A percentile compares a stretch with the other conserved stretches of the same genome.
Evolutionary conservation across 2,888 invertebrate genomes (phyloP).

Genomic region (Xestia c-nigrum): DNA sequence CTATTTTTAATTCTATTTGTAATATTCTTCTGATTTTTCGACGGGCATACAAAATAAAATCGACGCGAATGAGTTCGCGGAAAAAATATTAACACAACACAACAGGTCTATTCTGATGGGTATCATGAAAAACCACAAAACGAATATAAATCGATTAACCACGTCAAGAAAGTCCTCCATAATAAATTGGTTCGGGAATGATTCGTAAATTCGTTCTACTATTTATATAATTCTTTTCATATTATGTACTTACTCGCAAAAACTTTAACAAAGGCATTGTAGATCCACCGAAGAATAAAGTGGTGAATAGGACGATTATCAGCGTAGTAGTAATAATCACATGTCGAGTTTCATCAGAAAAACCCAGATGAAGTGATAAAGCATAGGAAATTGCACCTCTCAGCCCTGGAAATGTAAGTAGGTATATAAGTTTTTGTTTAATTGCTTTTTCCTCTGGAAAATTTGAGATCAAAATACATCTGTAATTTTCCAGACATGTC

Average conservation of each 20-base stretch:
- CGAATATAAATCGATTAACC: neutral
- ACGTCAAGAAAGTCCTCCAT: neutral
- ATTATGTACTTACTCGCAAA: slow-evolving; percentile 91
- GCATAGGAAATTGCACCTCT: slow-evolving; percentile 99
- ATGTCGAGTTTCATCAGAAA: slow-evolving; percentile 98
- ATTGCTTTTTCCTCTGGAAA: neutral
- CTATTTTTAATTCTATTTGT: neutral
- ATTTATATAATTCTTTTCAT: neutral
- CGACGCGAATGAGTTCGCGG: neutral
- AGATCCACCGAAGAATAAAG: slow-evolving; percentile 98
- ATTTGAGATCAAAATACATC: neutral
- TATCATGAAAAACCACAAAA: neutral
- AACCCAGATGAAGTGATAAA: slow-evolving; percentile 97
- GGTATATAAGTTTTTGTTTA: neutral
- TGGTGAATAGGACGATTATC: slow-evolving; percentile 99
- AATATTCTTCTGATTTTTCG: neutral
- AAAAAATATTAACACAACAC: neutral
- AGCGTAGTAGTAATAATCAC: slow-evolving; percentile 99
- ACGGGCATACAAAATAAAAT: neutral
- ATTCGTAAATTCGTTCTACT: neutral
- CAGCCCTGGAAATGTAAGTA: slow-evolving; percentile 91
- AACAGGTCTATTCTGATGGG: neutral
- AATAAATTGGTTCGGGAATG: neutral
- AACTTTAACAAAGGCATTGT: slow-evolving; percentile 99
- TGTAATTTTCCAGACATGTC: neutral